Evolutionary conservation across 2,113 vertebrate species (phyloP), one percentile per base, ranked within the genome.

Genomic region (Tachuris rubrigastra): DNA sequence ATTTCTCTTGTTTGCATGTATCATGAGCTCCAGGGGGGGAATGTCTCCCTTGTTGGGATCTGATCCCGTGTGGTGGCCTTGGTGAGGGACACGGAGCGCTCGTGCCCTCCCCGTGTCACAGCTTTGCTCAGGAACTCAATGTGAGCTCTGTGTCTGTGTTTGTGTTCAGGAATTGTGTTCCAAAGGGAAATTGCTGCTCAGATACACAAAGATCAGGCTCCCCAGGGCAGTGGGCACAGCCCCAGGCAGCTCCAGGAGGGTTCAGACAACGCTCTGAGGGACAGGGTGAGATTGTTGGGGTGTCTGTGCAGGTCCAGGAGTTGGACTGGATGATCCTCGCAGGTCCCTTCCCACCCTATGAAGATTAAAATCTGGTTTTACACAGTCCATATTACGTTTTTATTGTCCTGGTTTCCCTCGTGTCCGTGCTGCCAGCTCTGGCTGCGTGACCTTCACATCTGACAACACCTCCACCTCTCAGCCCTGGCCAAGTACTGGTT

Each of bases 111-210:
- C 27, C 37, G 14, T 39, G 6, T 3, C 46, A 13, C 69, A 41
- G 87, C 53, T 47, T 15, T 52, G 50, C 50, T 19, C 42, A 12
- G 27, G 67, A 47, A 8, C 2, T 37, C 53, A 6, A 5, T 1
- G 27, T 9, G 74, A 75, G 56, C 50, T 92, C 44, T 22, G 58
- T 33, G 60, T 2, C 60, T 39, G 0, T 1, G 0, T 33, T n/a
- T 28, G 47, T 6, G 6, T 9, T 28, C 39, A 33, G 72, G 49
- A 83, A 1, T 7, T 5, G 0, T 0, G 3, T 37, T 2, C 5
- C 27, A 22, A 80, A 59, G 39, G 60, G 35, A 62, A 53, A 6
- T 1, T 19, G 37, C 83, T 75, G 80, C 80, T 84, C 47, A 21
- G 42, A 9, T 2, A 3, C 75, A 13, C 55, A 35, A 25, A 27